These are phyloP conservation scores for Mormyrus proboscirostris DNA, from an alignment of 2,797 vertebrate species.

Conservation along the genomic window DNA sequence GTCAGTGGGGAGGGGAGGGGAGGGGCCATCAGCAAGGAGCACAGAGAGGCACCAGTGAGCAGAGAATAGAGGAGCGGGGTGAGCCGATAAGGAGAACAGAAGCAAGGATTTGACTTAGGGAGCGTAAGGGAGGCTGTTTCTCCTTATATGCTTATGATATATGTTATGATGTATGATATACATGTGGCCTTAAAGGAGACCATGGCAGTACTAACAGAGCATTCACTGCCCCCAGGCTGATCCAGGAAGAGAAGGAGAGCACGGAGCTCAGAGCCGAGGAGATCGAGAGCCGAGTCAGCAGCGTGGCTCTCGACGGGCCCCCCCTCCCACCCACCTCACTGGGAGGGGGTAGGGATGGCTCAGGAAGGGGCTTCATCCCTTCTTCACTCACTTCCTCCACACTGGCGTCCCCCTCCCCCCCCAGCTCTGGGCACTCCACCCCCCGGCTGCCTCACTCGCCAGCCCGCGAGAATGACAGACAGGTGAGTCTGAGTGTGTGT, in stretches of 20 bases:
- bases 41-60: not conserved
- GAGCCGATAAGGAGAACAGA: not conserved
- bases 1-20: not conserved
- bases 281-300: slow-evolving; percentile 78
- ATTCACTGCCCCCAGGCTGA: slow-evolving; percentile 57
- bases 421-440: slow-evolving; percentile 80
- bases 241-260: slow-evolving; percentile 86
- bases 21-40: not conserved
- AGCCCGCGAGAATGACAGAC: slow-evolving; percentile 69
- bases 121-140: not conserved
- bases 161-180: not conserved
- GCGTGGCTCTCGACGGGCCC: slow-evolving; percentile 67
- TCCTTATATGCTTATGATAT: not conserved
- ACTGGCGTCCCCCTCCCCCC: slow-evolving; percentile 78
- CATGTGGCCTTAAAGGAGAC: not conserved
- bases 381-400: slow-evolving; percentile 79
- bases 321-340: slow-evolving; percentile 63
- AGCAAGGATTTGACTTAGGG: not conserved
- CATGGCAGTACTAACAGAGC: not conserved
- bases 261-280: slow-evolving; percentile 79
- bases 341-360: slow-evolving; percentile 55
- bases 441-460: slow-evolving; percentile 77
- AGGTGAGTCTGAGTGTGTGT: slow-evolving; percentile 45
- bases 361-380: slow-evolving; percentile 70
- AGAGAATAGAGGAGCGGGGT: not conserved